Evolutionary conservation across 30 jellyfish, hydroid and myxozoan genomes (phyloP), one percentile per base, ranked within the genome.

Genomic region (Hydractinia echinata): DNA sequence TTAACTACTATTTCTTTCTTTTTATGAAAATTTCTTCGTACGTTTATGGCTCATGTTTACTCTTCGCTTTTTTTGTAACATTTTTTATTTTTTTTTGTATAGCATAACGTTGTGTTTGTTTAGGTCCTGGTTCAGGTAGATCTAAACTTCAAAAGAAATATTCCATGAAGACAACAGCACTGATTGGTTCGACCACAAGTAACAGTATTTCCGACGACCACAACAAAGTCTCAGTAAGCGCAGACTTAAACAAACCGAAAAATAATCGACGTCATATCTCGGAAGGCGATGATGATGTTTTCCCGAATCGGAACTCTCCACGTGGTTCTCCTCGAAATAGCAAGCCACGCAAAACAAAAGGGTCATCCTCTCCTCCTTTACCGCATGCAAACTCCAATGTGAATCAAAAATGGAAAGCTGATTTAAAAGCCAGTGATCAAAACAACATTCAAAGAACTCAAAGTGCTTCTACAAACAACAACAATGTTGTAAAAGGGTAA

Each of bases 111-210:
- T 73, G 74, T 48, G 13, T 51, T 83, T 11, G 5, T 55, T 6
- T 51, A 92, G 98, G 98, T 18, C 98, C 98, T 49, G 98, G 98
- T 3, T 92, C 98, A 21, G 98, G 98, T 6, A 10, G 88, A 50
- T 87, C 96, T 4, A 88, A 88, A 61, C 61, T 92, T 16, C 98
- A 92, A 73, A 92, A 92, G 81, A 91, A 95, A 66, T 79, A 88
- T 39, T 92, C 98, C 0, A 92, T 92, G 98, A 92, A 92, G 78
- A 95, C 98, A 19, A 92, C 98, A 6, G 84, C 98, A 16, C 51
- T 92, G 61, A 83, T 92, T 51, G 98, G 98, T 61, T 30, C 52
- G 21, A 20, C 83, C 5, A 61, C 39, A n/a, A 51, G 74, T 13
- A 51, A 8, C 74, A 20, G 61, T 20, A n/a, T 60, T 7, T 71